A percentile compares a stretch with the other conserved stretches of the same genome.
Conservation (phyloP, 1,140 invertebrate genomes). For the Asobara japonica region DNA sequence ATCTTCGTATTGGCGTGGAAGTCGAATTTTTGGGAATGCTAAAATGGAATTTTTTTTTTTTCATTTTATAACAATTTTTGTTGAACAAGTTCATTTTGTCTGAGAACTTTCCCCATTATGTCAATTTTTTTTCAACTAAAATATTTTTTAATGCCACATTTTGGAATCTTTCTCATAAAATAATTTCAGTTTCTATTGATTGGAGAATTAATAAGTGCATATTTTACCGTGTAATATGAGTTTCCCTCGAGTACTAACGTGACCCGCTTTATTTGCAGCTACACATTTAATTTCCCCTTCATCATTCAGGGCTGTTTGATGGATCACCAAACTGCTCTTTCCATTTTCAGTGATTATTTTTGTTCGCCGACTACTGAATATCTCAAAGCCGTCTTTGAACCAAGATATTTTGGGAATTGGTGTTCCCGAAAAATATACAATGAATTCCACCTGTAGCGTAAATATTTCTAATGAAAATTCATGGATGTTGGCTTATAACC, state of each 20-base stretch:
- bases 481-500: background rate
- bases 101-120: too few relatives aligned
- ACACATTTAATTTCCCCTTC: constrained; percentile 91
- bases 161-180: too few relatives aligned
- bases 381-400: constrained; percentile 90
- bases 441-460: constrained; percentile 75
- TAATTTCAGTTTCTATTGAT: too few relatives aligned
- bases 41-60: too few relatives aligned
- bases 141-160: background rate
- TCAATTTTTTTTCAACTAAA: too few relatives aligned
- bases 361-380: constrained; percentile 83
- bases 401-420: constrained; percentile 90
- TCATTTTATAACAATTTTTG: too few relatives aligned
- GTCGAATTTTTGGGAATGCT: constrained; percentile 81
- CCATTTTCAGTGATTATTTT: constrained; percentile 81
- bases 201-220: too few relatives aligned
- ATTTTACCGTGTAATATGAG: constrained; percentile 76
- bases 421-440: constrained; percentile 81
- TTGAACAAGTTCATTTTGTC: too few relatives aligned
- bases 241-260: constrained; percentile 77
- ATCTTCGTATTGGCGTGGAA: constrained; percentile 86
- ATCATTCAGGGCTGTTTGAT: constrained; percentile 80
- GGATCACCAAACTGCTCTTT: constrained; percentile 81
- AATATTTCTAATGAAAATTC: background rate
- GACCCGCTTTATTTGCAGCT: constrained; percentile 84